These are phyloP conservation scores for Yponomeuta malinellus DNA, from an alignment of 2,888 invertebrate genomes.

Conservation along the genomic window DNA sequence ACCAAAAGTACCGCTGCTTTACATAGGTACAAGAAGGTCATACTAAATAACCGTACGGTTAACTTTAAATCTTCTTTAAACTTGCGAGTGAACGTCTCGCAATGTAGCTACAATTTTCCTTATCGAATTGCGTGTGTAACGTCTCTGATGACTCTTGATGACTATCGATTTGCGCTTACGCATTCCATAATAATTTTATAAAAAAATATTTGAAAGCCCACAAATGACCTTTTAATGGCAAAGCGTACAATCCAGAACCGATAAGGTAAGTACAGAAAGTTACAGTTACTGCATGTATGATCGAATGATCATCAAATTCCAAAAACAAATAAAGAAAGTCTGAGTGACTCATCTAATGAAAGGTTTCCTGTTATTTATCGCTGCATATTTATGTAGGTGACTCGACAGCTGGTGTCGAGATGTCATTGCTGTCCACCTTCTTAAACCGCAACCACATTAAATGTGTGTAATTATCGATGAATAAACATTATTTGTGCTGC, in stretches of 20 bases:
- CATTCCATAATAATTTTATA: neutral
- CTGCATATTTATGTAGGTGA: no score
- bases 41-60: neutral
- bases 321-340: no score
- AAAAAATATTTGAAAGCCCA: neutral
- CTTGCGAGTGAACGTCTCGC: neutral
- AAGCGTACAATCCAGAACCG: neutral
- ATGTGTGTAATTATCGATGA: neutral
- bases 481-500: neutral
- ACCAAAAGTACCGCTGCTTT: conserved; percentile 15
- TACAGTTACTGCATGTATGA: no score
- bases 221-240: neutral
- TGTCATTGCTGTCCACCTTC: neutral
- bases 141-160: neutral
- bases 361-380: no score
- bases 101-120: neutral
- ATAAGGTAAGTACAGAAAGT: neutral
- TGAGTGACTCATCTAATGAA: no score
- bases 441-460: neutral
- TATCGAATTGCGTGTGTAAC: neutral
- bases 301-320: no score
- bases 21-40: neutral
- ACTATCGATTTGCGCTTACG: neutral
- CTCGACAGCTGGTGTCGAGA: no score
- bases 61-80: neutral